A percentile compares a stretch with the other conserved stretches of the same genome.
Conservation (phyloP, 37 sponge, comb jelly and placozoan genomes). For the Spongia lamella region DNA sequence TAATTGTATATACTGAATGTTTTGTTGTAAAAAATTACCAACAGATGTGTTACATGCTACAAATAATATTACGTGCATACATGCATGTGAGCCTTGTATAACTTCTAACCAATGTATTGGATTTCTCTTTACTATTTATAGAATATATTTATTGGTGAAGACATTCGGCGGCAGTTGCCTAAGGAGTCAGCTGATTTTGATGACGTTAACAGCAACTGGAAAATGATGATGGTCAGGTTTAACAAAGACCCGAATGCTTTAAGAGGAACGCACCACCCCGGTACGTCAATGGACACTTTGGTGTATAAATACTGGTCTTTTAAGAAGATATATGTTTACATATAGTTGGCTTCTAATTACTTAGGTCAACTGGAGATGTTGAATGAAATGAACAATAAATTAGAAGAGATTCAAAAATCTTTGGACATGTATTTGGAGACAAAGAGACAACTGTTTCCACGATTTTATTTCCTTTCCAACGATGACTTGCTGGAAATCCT, state of each 20-base stretch:
- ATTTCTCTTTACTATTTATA: constrained; percentile 25
- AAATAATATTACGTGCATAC: no score
- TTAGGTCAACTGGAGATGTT: constrained; percentile 79
- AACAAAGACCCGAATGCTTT: constrained; percentile 87
- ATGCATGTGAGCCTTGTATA: no score
- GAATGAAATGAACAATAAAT: constrained; percentile 85
- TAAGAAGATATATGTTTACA: no score
- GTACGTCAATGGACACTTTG: no score
- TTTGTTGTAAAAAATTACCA: no score
- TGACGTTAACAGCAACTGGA: constrained; percentile 89
- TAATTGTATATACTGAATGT: no score
- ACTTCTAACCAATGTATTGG: no score
- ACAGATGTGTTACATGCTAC: no score
- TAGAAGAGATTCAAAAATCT: constrained; percentile 95
- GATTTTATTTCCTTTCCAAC: constrained; percentile 99
- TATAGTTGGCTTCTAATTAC: no score
- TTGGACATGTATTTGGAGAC: constrained; percentile 99
- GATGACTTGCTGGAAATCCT: constrained; percentile 98
- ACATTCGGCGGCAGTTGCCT: constrained; percentile 97
- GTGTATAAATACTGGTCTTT: no score
- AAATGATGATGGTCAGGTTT: constrained; percentile 81
- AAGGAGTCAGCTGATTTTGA: constrained; percentile 92
- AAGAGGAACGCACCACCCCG: constrained; percentile 83
- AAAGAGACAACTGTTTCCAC: constrained; percentile 96
- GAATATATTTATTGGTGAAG: constrained; percentile 98